Percentiles rank a stretch among this genome's conserved stretches.
Evolutionary conservation across 2,113 vertebrate genomes (phyloP).

Genomic region (Probosciger aterrimus): DNA sequence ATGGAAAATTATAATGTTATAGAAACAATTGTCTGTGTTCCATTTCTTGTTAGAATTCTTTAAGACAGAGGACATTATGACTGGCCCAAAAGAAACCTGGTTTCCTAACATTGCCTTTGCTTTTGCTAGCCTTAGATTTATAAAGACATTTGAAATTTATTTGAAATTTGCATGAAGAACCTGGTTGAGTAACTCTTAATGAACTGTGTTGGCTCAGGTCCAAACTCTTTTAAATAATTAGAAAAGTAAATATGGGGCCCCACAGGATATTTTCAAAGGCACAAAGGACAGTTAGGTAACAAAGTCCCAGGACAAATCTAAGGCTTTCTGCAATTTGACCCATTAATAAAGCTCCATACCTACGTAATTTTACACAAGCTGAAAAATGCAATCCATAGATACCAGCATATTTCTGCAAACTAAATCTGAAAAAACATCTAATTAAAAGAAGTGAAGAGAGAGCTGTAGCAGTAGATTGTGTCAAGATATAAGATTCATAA

Average conservation of each 20-base stretch:
- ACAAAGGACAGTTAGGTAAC: constrained; percentile 3
- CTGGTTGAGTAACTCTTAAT: constrained; percentile 6
- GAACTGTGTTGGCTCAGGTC: background rate
- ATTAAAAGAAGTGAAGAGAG: background rate
- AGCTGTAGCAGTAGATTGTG: background rate
- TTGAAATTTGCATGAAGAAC: constrained; percentile 10
- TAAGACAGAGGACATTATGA: background rate
- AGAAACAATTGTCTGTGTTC: background rate
- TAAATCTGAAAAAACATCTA: background rate
- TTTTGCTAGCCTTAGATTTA: background rate
- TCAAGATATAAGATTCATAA: background rate
- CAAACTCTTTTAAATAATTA: constrained; percentile 45
- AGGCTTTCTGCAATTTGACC: background rate
- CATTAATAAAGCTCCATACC: background rate
- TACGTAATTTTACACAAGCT: background rate
- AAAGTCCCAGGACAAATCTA: background rate
- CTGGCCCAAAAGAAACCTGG: background rate
- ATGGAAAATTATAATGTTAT: background rate
- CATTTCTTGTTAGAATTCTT: background rate
- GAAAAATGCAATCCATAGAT: background rate
- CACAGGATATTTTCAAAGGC: background rate
- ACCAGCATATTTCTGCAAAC: background rate
- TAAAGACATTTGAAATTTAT: background rate
- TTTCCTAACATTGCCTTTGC: background rate
- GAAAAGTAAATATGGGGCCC: constrained; percentile 18